These are phyloP conservation scores for Tolmerus cingulatus DNA, from an alignment of 2,888 invertebrate species.

Conservation along the genomic window DNA sequence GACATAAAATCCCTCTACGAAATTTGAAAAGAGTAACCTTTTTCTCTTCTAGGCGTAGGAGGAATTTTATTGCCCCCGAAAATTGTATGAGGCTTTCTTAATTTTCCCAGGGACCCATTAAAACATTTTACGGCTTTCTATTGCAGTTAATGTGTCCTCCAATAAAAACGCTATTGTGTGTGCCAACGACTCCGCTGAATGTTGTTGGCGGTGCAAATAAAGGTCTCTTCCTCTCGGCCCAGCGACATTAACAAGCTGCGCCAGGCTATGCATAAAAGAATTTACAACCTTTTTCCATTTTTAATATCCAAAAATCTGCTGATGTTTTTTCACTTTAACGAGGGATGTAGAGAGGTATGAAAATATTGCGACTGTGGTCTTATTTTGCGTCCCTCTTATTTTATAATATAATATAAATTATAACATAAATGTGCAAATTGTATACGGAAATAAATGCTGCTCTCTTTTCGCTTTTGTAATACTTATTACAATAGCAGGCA, in stretches of 20 bases:
- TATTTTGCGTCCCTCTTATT: not conserved
- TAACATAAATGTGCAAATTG: not conserved
- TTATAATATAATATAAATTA: too few relatives aligned
- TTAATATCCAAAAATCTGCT: not conserved
- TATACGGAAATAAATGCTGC: not conserved
- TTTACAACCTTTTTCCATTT: not conserved
- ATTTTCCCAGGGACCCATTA: slow-evolving; percentile 15
- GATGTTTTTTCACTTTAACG: not conserved
- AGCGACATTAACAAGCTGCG: not conserved
- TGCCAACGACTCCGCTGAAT: not conserved
- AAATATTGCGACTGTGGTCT: not conserved
- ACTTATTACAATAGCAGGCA: not conserved
- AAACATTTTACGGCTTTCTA: slow-evolving; percentile 11
- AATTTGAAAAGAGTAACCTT: not conserved
- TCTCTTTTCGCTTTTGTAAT: not conserved
- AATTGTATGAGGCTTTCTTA: not conserved
- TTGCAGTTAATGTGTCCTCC: slow-evolving; percentile 10
- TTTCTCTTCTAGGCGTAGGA: not conserved
- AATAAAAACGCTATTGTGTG: not conserved
- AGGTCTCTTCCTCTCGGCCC: not conserved
- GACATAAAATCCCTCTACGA: not conserved
- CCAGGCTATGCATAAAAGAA: not conserved
- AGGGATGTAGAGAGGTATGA: not conserved
- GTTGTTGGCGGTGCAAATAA: not conserved
- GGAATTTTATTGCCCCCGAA: not conserved